These are phyloP conservation scores for Drosophila fuyamai DNA, from an alignment of 1,140 invertebrate genomes.

Conservation along the genomic window DNA sequence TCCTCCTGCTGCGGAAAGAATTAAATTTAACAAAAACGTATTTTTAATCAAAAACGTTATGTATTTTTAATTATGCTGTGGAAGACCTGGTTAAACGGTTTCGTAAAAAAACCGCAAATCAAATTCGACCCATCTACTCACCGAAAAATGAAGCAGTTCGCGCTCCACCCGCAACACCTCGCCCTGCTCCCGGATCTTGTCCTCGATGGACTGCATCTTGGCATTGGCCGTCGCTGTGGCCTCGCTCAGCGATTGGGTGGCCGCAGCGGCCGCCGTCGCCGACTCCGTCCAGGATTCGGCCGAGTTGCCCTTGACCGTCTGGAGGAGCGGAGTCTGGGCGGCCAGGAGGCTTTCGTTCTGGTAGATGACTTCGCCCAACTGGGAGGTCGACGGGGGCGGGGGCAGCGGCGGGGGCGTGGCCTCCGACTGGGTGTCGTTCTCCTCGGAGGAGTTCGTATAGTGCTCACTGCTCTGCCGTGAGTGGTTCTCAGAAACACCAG, in stretches of 20 bases:
- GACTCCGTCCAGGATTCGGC: constrained; percentile 84
- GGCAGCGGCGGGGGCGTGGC: constrained; percentile 65
- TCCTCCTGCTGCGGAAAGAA: constrained; percentile 88
- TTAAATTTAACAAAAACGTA: no score
- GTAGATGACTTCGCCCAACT: constrained; percentile 87
- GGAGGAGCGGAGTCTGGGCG: constrained; percentile 70
- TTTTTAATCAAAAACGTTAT: no score
- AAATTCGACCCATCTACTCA: constrained; percentile 19
- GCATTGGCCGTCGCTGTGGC: constrained; percentile 85
- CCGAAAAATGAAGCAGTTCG: constrained; percentile 88
- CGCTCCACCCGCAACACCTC: constrained; percentile 91
- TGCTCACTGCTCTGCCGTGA: constrained; percentile 91
- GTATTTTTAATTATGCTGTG: no score
- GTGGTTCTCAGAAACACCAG: constrained; percentile 90
- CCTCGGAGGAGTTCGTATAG: constrained; percentile 79
- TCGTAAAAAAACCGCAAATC: no score
- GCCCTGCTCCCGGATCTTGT: constrained; percentile 87
- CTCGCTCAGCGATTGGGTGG: constrained; percentile 87
- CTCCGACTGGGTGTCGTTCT: constrained; percentile 81
- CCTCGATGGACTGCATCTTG: constrained; percentile 86
- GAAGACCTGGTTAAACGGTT: no score
- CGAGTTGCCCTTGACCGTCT: constrained; percentile 79
- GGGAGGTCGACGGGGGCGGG: constrained; percentile 47
- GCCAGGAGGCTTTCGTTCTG: constrained; percentile 80
- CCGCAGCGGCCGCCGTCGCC: constrained; percentile 90